Conservation (phyloP, 2,888 invertebrate species). For the Liopterus haemorrhoidalis region DNA sequence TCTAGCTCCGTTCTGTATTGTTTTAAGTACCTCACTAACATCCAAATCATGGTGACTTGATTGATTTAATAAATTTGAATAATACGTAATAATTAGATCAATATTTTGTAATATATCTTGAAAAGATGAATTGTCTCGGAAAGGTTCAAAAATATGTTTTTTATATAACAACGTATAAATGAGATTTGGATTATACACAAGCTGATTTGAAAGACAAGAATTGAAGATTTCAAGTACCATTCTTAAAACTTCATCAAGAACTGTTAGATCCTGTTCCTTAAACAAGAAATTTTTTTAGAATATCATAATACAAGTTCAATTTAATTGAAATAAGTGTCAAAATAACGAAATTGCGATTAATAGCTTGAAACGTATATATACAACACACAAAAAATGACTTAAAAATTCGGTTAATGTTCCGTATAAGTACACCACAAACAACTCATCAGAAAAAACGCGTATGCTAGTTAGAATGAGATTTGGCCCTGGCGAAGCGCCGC, state of each 20-base stretch:
- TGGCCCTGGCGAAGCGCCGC: too few species aligned
- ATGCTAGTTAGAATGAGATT: too few species aligned
- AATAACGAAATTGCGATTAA: background rate
- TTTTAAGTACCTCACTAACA: constrained; percentile 77
- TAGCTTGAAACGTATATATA: too few species aligned
- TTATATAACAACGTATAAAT: constrained; percentile 95
- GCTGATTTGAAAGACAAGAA: constrained; percentile 83
- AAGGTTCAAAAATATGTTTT: constrained; percentile 78
- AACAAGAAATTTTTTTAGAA: constrained; percentile 19
- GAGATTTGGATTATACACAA: constrained; percentile 83
- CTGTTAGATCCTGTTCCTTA: constrained; percentile 81
- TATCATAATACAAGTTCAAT: constrained; percentile 3
- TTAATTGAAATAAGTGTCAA: too few species aligned
- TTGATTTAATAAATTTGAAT: constrained; percentile 58
- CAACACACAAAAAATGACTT: constrained; percentile 4
- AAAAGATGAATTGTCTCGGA: constrained; percentile 81
- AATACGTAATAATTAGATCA: constrained; percentile 76
- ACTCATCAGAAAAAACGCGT: too few species aligned
- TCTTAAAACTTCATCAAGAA: constrained; percentile 90
- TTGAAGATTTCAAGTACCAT: constrained; percentile 98
- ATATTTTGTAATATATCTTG: constrained; percentile 93
- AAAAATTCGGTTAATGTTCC: background rate
- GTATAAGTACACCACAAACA: too few species aligned
- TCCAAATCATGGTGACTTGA: constrained; percentile 68
- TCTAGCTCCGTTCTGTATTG: constrained; percentile 85